Conservation (phyloP, 2,113 vertebrate species). For the Colossoma macropomum region DNA sequence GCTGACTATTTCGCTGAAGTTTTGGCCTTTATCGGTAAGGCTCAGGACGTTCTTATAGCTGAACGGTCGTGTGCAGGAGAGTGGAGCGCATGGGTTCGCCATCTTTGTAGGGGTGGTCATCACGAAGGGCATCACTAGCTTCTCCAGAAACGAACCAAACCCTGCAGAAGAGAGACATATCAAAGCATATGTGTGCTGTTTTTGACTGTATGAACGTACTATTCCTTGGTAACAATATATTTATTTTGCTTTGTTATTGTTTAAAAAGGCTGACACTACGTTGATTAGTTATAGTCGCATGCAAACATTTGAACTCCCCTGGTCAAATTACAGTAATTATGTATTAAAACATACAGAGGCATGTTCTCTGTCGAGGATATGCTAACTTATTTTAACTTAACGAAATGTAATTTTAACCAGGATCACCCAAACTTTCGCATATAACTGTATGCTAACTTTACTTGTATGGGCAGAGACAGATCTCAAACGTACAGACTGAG, state of each 20-base stretch:
- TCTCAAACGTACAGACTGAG: no score
- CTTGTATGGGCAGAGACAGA: no score
- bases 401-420: no score
- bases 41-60: slow-evolving; percentile 96
- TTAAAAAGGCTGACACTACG: no score
- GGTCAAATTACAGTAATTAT: no score
- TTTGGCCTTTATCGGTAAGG: slow-evolving; percentile 83
- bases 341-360: no score
- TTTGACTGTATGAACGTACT: not conserved
- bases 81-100: slow-evolving; percentile 88
- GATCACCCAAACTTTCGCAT: no score
- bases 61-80: slow-evolving; percentile 94
- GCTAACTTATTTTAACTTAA: no score
- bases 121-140: slow-evolving; percentile 97
- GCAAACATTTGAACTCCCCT: no score
- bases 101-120: slow-evolving; percentile 92
- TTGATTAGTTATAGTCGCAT: no score
- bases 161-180: slow-evolving; percentile 70
- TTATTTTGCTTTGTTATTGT: not conserved
- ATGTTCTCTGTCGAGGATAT: no score
- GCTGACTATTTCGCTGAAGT: slow-evolving; percentile 90
- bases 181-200: not conserved
- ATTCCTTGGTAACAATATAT: not conserved
- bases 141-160: slow-evolving; percentile 97
- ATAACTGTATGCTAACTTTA: no score